Conservation (phyloP, 2,888 invertebrate genomes). For the Cantharis nigra region DNA sequence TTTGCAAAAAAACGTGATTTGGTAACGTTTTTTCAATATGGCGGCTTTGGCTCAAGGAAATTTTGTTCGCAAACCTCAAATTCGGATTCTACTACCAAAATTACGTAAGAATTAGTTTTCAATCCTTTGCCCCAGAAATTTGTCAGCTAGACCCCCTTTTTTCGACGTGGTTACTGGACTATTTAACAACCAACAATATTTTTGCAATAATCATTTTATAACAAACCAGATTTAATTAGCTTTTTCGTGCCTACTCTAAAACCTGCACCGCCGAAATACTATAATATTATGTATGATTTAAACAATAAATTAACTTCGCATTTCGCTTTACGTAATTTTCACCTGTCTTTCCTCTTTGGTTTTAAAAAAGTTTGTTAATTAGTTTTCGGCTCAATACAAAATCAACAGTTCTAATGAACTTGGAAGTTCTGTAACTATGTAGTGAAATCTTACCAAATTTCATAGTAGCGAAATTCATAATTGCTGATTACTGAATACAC, state of each 20-base stretch:
- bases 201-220: too few relatives aligned
- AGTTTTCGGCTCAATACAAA: not conserved
- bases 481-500: not conserved
- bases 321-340: not conserved
- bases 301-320: not conserved
- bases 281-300: not conserved
- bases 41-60: too few relatives aligned
- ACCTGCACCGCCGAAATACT: not conserved
- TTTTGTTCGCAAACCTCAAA: too few relatives aligned
- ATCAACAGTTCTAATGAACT: not conserved
- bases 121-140: too few relatives aligned
- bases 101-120: too few relatives aligned
- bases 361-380: not conserved
- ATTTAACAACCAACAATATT: too few relatives aligned
- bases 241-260: not conserved
- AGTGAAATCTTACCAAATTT: not conserved
- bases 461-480: not conserved
- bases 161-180: too few relatives aligned
- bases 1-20: too few relatives aligned
- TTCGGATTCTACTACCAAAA: too few relatives aligned
- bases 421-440: not conserved
- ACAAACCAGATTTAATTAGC: too few relatives aligned
- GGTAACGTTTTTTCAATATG: too few relatives aligned
- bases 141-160: too few relatives aligned
- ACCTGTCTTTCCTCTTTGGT: not conserved